Conservation (phyloP, 2,113 vertebrate species). For the Hemiscyllium ocellatum region DNA sequence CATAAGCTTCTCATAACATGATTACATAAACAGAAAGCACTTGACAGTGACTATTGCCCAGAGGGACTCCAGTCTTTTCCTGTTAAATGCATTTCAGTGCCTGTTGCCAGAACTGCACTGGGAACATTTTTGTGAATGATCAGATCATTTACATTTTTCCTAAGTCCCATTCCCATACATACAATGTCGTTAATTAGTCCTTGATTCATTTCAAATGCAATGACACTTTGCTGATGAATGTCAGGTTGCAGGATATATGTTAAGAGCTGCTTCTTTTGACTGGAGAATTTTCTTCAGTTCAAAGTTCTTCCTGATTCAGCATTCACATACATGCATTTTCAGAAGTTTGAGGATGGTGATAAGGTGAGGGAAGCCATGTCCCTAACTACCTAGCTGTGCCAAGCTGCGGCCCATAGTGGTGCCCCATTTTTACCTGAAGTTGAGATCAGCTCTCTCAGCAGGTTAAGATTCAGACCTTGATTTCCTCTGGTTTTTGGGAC, state of each 20-base stretch:
- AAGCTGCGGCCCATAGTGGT: not conserved
- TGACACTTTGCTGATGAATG: not conserved
- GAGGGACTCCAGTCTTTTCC: not conserved
- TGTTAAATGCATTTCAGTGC: not conserved
- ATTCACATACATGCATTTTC: not conserved
- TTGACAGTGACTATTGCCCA: slow-evolving; percentile 21
- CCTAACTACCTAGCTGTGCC: not conserved
- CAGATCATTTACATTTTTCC: not conserved
- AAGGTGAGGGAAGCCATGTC: not conserved
- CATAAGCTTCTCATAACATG: not conserved
- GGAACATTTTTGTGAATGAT: slow-evolving; percentile 28
- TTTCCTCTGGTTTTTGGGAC: not conserved
- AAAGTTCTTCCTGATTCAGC: not conserved
- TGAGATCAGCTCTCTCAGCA: not conserved
- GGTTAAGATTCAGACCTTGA: not conserved
- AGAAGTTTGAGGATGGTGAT: not conserved
- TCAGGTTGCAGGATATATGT: not conserved
- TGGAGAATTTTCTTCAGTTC: not conserved
- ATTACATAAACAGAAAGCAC: slow-evolving; percentile 11
- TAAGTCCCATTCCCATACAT: not conserved
- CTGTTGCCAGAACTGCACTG: slow-evolving; percentile 1
- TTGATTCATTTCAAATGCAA: not conserved
- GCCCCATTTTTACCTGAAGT: not conserved
- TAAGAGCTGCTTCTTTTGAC: not conserved
- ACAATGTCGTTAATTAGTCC: not conserved